These are phyloP conservation scores for Varanus komodoensis DNA, from an alignment of 2,113 vertebrate species.

Conservation along the genomic window DNA sequence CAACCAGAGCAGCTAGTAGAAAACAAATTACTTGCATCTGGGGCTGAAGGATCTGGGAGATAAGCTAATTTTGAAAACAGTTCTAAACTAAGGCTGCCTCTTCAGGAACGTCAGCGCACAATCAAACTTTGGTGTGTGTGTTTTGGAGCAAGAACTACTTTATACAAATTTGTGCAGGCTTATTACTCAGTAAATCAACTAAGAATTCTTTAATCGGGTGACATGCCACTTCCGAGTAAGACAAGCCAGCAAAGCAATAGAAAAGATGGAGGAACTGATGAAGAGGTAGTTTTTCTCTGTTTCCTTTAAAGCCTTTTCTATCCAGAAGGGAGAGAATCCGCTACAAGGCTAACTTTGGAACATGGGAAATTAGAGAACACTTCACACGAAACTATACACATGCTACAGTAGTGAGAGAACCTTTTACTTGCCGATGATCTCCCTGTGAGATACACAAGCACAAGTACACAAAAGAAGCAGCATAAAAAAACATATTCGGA, in stretches of 20 bases:
- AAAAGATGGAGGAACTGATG: background rate
- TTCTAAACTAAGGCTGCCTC: background rate
- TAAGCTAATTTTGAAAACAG: background rate
- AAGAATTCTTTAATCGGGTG: background rate
- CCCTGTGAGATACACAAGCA: background rate
- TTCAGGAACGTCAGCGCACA: background rate
- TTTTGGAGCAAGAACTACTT: background rate
- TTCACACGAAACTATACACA: background rate
- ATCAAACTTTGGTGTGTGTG: background rate
- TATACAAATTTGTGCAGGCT: background rate
- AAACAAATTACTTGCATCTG: background rate
- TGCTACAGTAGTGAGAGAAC: accelerated
- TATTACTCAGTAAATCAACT: background rate
- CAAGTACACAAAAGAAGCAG: background rate
- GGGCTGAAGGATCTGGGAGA: background rate
- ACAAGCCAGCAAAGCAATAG: background rate
- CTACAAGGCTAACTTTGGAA: background rate
- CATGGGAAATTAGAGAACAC: background rate
- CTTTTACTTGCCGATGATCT: accelerated
- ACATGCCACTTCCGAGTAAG: background rate
- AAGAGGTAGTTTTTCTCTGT: background rate
- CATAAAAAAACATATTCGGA: background rate
- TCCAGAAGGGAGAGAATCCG: too few species aligned
- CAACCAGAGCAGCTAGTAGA: background rate
- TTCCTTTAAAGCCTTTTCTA: too few species aligned